A percentile compares a stretch with the other conserved stretches of the same genome.
Evolutionary conservation across 1,140 invertebrate genomes (phyloP).

Genomic region (Diorhabda carinulata): DNA sequence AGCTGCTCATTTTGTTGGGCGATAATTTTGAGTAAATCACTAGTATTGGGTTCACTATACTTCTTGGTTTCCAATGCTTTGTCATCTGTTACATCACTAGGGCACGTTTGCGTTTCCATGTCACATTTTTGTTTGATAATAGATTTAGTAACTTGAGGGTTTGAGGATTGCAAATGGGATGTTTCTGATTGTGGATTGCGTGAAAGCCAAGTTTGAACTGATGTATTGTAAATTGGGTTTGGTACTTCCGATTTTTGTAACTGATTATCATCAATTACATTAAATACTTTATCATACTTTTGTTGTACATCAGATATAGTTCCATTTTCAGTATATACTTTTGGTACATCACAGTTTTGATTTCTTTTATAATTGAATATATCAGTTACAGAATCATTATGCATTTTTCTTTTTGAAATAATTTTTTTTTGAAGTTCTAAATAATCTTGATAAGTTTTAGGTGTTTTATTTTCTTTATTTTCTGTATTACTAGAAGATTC

Average conservation of each 20-base stretch:
- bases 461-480: constrained; percentile 15
- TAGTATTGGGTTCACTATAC: constrained; percentile 51
- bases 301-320: background rate
- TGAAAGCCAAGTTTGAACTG: background rate
- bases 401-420: constrained; percentile 11
- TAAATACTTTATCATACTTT: background rate
- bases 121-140: constrained; percentile 9
- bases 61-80: constrained; percentile 26
- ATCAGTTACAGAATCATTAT: constrained; percentile 32
- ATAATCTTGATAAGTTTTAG: constrained; percentile 31
- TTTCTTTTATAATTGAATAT: constrained; percentile 34
- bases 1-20: constrained; percentile 57
- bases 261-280: background rate
- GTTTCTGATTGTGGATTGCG: background rate
- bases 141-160: background rate
- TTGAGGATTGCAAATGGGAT: background rate
- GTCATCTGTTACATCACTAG: constrained; percentile 34
- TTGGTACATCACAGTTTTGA: background rate
- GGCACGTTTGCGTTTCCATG: constrained; percentile 10
- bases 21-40: constrained; percentile 55
- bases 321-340: no score
- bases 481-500: background rate
- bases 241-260: background rate
- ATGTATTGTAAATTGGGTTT: constrained; percentile 3
- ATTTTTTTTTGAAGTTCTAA: constrained; percentile 24